These are phyloP conservation scores for Camponotus pennsylvanicus DNA, from an alignment of 1,140 invertebrate genomes.

Conservation along the genomic window DNA sequence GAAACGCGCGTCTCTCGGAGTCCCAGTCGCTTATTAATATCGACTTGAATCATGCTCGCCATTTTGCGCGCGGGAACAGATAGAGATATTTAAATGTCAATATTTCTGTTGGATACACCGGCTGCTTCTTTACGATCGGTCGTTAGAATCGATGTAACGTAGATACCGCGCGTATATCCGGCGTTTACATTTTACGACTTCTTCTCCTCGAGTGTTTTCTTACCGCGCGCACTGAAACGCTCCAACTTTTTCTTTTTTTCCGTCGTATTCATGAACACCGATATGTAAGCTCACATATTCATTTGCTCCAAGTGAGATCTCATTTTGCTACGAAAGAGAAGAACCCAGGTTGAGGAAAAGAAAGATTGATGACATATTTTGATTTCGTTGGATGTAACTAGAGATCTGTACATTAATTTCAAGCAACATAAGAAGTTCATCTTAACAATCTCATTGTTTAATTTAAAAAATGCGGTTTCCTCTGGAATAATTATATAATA, in stretches of 20 bases:
- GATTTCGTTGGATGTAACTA: neutral
- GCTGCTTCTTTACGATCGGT: slow-evolving; percentile 80
- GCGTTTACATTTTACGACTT: slow-evolving; percentile 81
- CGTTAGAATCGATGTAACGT: slow-evolving; percentile 79
- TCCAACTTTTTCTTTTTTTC: slow-evolving; percentile 4
- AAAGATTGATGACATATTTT: neutral
- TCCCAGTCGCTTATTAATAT: slow-evolving; percentile 67
- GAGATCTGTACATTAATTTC: neutral
- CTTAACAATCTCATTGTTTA: neutral
- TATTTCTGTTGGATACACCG: slow-evolving; percentile 75
- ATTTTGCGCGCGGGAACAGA: slow-evolving; percentile 73
- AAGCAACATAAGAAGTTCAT: slow-evolving; percentile 1
- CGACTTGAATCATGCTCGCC: slow-evolving; percentile 37
- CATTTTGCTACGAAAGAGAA: slow-evolving; percentile 19
- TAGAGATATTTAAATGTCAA: slow-evolving; percentile 83
- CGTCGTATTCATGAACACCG: neutral
- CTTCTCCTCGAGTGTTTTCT: slow-evolving; percentile 69
- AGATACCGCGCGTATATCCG: slow-evolving; percentile 78
- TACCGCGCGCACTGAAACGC: slow-evolving; percentile 19
- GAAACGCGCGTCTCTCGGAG: slow-evolving; percentile 24
- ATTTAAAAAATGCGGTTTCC: neutral
- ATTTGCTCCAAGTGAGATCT: slow-evolving; percentile 15
- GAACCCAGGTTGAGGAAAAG: neutral
- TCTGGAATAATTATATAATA: neutral
- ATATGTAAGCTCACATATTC: neutral